These are phyloP conservation scores for Mus minutoides DNA, from an alignment of 2,797 vertebrate genomes.

Conservation along the genomic window DNA sequence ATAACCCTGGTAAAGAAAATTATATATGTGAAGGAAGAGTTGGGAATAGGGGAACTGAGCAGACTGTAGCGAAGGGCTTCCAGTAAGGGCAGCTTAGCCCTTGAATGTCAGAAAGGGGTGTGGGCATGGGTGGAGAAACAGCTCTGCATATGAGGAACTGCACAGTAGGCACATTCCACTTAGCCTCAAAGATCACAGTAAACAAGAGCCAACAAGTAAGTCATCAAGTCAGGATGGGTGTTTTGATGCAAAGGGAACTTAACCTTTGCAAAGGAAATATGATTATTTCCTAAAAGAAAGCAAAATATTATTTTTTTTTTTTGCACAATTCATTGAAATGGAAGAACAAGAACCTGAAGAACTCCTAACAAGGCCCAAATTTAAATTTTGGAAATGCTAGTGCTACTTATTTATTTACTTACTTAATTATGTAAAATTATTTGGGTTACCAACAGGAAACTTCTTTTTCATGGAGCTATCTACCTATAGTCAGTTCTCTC, in stretches of 20 bases:
- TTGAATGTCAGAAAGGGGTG: background rate
- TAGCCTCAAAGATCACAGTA: constrained; percentile 11
- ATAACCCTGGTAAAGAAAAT: background rate
- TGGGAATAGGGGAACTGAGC: background rate
- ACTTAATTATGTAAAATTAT: background rate
- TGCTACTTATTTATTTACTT: background rate
- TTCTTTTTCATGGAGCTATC: background rate
- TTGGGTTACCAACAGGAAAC: background rate
- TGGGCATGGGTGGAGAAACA: background rate
- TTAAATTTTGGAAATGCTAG: constrained; percentile 28
- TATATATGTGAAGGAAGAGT: background rate
- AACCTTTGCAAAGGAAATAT: background rate
- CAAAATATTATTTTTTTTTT: background rate
- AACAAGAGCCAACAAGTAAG: constrained; percentile 9
- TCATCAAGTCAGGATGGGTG: constrained; percentile 28
- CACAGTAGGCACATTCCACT: constrained; percentile 3
- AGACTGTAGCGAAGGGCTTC: background rate
- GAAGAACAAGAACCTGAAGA: background rate
- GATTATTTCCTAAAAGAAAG: background rate
- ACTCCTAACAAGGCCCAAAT: background rate
- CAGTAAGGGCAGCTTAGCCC: background rate
- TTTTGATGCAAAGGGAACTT: background rate
- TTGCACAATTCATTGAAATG: background rate
- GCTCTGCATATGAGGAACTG: background rate
- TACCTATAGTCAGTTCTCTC: constrained; percentile 7